A percentile compares a stretch with the other conserved stretches of the same genome.
Evolutionary conservation across 2,797 vertebrate genomes (phyloP).

Genomic region (Sebastes melanostomus): DNA sequence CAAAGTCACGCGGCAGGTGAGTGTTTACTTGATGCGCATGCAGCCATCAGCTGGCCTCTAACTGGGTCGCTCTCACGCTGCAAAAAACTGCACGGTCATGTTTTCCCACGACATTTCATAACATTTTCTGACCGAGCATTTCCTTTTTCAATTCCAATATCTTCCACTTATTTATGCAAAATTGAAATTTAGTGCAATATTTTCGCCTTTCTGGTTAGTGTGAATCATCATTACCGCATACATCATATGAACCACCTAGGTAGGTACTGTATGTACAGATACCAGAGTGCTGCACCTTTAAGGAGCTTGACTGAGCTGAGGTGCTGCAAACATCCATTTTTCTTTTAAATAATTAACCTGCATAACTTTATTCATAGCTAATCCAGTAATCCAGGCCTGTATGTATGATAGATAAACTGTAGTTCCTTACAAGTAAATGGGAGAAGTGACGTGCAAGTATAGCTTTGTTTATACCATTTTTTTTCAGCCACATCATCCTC

Average conservation of each 20-base stretch:
- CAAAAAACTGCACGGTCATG: conserved; percentile 62
- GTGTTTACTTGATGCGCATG: conserved; percentile 52
- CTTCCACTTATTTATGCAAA: neutral
- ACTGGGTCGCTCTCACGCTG: conserved; percentile 46
- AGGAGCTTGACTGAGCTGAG: neutral
- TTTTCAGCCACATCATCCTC: neutral
- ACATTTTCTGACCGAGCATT: neutral
- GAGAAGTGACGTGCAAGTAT: neutral
- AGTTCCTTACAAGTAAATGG: neutral
- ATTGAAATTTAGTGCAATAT: neutral
- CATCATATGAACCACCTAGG: neutral
- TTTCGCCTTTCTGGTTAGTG: neutral
- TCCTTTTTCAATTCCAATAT: neutral
- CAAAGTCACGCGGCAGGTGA: conserved; percentile 65
- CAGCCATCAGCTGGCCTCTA: conserved; percentile 51
- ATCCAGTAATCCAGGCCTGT: neutral
- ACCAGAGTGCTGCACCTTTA: neutral
- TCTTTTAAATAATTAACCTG: neutral
- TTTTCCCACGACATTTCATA: conserved; percentile 27
- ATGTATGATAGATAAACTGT: neutral
- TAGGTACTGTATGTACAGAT: neutral
- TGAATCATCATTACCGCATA: neutral
- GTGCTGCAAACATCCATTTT: neutral
- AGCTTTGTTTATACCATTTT: neutral
- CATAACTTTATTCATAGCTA: neutral